Conservation (phyloP, 2,888 invertebrate species). For the Standfussiana lucernea region DNA sequence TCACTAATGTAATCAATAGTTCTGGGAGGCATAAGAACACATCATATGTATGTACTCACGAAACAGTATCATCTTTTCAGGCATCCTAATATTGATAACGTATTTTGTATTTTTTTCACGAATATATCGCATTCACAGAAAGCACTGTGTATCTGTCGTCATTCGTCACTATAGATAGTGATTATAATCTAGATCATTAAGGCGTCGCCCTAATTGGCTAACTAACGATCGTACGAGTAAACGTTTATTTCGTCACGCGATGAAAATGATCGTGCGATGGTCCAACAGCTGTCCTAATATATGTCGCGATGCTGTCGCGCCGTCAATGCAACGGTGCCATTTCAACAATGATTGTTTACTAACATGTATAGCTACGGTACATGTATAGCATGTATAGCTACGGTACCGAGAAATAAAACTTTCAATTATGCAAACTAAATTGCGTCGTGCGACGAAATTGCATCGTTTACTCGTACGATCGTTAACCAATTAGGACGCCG, state of each 20-base stretch:
- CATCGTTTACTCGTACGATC: not conserved
- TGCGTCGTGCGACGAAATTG: not conserved
- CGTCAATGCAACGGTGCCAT: not conserved
- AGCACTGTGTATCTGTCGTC: not conserved
- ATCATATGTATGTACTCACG: not conserved
- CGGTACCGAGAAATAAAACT: not conserved
- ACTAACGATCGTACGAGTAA: not conserved
- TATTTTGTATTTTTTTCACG: not conserved
- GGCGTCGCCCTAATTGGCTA: not conserved
- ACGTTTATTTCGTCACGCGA: not conserved
- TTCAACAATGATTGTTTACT: not conserved
- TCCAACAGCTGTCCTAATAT: too few species aligned
- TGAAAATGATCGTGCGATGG: not conserved
- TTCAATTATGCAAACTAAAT: not conserved
- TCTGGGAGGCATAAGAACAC: not conserved
- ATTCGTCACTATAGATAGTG: not conserved
- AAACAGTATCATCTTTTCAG: not conserved
- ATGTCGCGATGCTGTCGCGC: not conserved
- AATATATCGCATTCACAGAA: not conserved
- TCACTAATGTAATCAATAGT: not conserved
- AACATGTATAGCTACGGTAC: too few species aligned
- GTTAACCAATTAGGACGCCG: not conserved
- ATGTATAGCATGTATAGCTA: too few species aligned
- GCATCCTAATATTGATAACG: not conserved
- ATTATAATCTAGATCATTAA: not conserved